These are phyloP conservation scores for Calidris pygmaea DNA, from an alignment of 2,113 vertebrate species.

Conservation along the genomic window DNA sequence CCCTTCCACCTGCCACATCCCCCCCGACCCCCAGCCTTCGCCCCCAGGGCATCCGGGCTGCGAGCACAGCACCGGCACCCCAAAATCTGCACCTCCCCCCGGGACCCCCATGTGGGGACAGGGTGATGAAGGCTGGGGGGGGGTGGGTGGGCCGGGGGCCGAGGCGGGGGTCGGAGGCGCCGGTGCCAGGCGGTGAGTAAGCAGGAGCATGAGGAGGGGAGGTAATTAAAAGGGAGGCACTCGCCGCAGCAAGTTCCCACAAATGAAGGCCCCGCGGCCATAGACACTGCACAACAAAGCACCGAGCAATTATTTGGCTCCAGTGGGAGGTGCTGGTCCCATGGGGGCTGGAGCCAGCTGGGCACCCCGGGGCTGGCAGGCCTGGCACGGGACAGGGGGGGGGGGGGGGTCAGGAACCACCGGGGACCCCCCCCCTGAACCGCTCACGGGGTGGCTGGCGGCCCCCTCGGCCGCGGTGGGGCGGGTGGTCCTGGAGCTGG, in stretches of 20 bases:
- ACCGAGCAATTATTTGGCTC: slow-evolving; percentile 83
- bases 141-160: neutral
- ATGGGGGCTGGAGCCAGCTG: slow-evolving; percentile 68
- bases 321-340: slow-evolving; percentile 76
- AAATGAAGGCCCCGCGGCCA: slow-evolving; percentile 80
- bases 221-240: slow-evolving; percentile 79
- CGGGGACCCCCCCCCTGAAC: neutral
- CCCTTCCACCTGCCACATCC: neutral
- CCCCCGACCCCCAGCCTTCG: accelerated
- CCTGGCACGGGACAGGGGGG: neutral
- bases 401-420: no score
- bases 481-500: neutral
- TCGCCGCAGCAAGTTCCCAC: slow-evolving; percentile 78
- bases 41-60: neutral
- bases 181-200: slow-evolving; percentile 71
- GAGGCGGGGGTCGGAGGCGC: neutral
- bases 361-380: slow-evolving; percentile 54
- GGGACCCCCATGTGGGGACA: neutral
- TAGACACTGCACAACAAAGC: slow-evolving; percentile 81
- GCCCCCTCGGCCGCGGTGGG: no score
- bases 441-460: neutral
- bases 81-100: accelerated
- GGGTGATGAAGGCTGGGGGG: neutral
- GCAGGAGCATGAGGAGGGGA: slow-evolving; percentile 68
- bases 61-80: accelerated